phyloP scores from a whole-genome alignment of 2,888 invertebrate genomes.

The Platycnemis pennipes region DNA sequence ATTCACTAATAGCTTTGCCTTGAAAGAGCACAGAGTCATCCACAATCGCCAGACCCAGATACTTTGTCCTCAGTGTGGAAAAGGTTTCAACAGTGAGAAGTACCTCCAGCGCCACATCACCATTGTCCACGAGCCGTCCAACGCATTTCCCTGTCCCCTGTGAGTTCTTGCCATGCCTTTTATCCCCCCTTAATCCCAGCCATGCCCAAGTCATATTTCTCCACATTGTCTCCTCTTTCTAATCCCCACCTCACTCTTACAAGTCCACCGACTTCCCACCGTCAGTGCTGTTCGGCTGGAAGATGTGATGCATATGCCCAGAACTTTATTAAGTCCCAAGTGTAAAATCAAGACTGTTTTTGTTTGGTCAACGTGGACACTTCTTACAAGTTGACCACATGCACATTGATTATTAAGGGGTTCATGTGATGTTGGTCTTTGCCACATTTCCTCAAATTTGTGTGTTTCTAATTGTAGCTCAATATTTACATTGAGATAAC shows the following conservation, averaged over 20 bases:
- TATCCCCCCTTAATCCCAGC: constrained; percentile 39
- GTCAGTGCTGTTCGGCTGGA: constrained; percentile 67
- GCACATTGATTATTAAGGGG: constrained; percentile 54
- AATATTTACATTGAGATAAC: constrained; percentile 58
- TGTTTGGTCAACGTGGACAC: constrained; percentile 61
- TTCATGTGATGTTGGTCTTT: constrained; percentile 67
- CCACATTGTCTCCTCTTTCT: not conserved
- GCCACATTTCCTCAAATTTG: constrained; percentile 65
- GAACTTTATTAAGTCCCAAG: constrained; percentile 52
- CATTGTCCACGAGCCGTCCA: constrained; percentile 78
- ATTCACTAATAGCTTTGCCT: constrained; percentile 81
- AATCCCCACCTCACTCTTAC: constrained; percentile 51
- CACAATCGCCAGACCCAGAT: constrained; percentile 77
- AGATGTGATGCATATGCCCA: constrained; percentile 63
- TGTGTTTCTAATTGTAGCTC: constrained; percentile 52
- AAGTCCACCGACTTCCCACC: constrained; percentile 64
- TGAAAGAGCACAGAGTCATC: constrained; percentile 82
- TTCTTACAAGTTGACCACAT: constrained; percentile 64
- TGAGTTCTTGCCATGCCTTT: constrained; percentile 75
- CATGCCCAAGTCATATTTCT: constrained; percentile 53
- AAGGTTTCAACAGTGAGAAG: constrained; percentile 80
- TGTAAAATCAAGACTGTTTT: constrained; percentile 63
- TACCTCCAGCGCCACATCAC: constrained; percentile 81
- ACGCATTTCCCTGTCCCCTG: constrained; percentile 79
- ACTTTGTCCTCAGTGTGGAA: constrained; percentile 81